A percentile compares a stretch with the other conserved stretches of the same genome.
Conservation (phyloP, 1,140 invertebrate genomes). For the Procambarus clarkii region DNA sequence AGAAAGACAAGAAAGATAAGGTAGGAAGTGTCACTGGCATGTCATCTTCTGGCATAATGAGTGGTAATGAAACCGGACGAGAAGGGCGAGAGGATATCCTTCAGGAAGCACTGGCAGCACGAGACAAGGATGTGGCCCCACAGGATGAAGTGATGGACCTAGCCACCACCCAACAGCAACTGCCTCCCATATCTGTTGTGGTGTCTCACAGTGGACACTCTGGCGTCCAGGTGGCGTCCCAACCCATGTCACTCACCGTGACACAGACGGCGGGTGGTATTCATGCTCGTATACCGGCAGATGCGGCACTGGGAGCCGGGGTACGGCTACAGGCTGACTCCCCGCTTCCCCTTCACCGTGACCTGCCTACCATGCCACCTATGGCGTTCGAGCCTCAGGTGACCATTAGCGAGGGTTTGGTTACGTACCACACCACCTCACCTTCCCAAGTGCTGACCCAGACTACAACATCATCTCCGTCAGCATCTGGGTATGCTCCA, state of each 20-base stretch:
- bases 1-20: conserved; percentile 58
- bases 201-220: conserved; percentile 61
- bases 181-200: conserved; percentile 68
- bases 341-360: conserved; percentile 60
- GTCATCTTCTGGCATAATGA: neutral
- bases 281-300: conserved; percentile 61
- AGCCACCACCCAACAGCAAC: conserved; percentile 60
- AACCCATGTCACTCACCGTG: conserved; percentile 65
- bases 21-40: conserved; percentile 2
- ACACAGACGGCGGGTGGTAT: conserved; percentile 59
- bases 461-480: conserved; percentile 59
- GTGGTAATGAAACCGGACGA: neutral
- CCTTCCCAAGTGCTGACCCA: conserved; percentile 67
- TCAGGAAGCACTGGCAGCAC: conserved; percentile 65
- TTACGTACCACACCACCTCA: conserved; percentile 68
- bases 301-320: conserved; percentile 63
- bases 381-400: conserved; percentile 70
- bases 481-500: conserved; percentile 62
- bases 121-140: conserved; percentile 55
- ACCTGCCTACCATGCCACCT: conserved; percentile 65
- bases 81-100: conserved; percentile 60
- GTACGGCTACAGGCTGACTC: conserved; percentile 66
- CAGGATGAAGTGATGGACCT: conserved; percentile 70
- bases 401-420: conserved; percentile 68
- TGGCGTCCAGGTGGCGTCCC: conserved; percentile 43